Base-by-base conservation (phyloP, 2,797 vertebrate genomes). In the Varecia variegata region DNA sequence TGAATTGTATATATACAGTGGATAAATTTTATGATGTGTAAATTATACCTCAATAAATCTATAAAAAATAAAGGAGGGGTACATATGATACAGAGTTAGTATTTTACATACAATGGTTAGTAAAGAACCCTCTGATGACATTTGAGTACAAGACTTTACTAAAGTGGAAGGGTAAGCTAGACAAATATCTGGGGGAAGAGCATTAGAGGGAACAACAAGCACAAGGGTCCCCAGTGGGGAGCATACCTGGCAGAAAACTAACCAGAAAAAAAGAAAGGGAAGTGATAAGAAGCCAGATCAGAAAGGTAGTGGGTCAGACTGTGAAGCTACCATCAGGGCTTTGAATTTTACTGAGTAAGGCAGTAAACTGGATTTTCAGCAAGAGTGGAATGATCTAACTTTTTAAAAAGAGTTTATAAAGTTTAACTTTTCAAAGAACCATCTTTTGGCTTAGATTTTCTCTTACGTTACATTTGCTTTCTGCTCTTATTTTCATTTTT, bases 11-110 rank as follows among this genome's bases (percentile, higher is more conserved):
- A 82, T 11, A 84, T 35, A 47, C 7, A 84, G 27, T 40, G 35
- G 30, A 35, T 79, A 88, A 23, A 94, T 91, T 71, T 84, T 85
- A 80, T 43, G 30, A 30, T 65, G 54, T 45, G 38, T 62, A 93
- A 93, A 68, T 68, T 43, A 13, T 38, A 91, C 32, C 27, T 89
- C 35, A 88, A 60, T 73, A 91, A 94, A 95, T n/a, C 35, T 94
- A 1, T 68, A 73, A 80, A 92, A 88, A 83, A 65, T 83, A 76
- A 56, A 91, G 65, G 18, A 25, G 5, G 4, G 71, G 2, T 77
- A 92, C 86, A 81, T 87, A 65, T 6, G n/a, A 67, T 40, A 47
- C 21, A 38, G 52, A 74, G 21, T 60, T 35, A 67, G 60, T 83
- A 83, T 83, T 96, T 87, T 43, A 68, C 4, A 30, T 32, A 80